phyloP scores from a whole-genome alignment of 1,140 invertebrate species.

The Periplaneta americana region DNA sequence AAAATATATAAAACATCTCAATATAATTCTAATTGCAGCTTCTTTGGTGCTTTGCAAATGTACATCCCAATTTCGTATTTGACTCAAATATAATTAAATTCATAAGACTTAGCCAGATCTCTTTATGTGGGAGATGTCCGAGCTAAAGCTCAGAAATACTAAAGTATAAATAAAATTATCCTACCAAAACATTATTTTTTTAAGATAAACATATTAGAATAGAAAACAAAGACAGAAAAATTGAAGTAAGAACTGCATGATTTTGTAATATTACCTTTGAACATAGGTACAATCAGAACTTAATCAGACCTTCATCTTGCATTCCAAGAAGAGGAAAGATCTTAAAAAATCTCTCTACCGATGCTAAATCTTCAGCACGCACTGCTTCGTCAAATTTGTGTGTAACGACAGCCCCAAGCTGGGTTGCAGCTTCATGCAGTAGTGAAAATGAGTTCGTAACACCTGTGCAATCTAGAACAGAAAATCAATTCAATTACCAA shows the following conservation, averaged over 20 bases:
- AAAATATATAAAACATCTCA: too few species aligned
- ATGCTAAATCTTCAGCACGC: constrained; percentile 78
- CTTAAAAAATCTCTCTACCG: constrained; percentile 95
- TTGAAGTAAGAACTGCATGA: background rate
- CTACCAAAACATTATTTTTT: too few species aligned
- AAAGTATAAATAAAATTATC: too few species aligned
- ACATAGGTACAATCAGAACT: constrained; percentile 89
- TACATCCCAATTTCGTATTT: too few species aligned
- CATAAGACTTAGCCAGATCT: too few species aligned
- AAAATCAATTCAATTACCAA: too few species aligned
- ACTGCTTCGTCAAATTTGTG: constrained; percentile 90
- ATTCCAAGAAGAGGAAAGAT: constrained; percentile 93
- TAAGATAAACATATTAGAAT: too few species aligned
- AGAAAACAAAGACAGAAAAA: background rate
- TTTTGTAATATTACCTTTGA: constrained; percentile 53
- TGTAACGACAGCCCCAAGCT: constrained; percentile 67
- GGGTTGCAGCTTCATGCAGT: constrained; percentile 78
- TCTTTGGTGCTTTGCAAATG: too few species aligned
- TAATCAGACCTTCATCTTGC: constrained; percentile 83
- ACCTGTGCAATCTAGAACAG: constrained; percentile 56
- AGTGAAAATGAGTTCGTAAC: constrained; percentile 73
- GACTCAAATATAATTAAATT: too few species aligned
- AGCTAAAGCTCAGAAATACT: too few species aligned
- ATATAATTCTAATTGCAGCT: too few species aligned
- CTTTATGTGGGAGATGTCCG: too few species aligned